Evolutionary conservation across 2,113 vertebrate genomes (phyloP).

Genomic region (Rattus rattus): DNA sequence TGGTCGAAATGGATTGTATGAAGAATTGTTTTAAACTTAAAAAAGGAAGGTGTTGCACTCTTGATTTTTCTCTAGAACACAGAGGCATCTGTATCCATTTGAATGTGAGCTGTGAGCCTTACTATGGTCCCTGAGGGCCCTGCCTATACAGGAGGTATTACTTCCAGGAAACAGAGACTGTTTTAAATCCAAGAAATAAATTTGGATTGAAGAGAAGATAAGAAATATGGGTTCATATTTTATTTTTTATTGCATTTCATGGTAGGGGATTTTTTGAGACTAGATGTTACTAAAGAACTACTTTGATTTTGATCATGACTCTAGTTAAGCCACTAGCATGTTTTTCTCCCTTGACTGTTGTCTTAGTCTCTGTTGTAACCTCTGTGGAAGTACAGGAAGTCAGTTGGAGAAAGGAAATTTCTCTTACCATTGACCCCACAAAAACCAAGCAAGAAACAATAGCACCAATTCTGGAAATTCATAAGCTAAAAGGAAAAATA

Average conservation of each 20-base stretch:
- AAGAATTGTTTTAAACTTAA: background rate
- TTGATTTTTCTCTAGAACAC: background rate
- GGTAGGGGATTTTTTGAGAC: background rate
- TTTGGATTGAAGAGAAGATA: background rate
- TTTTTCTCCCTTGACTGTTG: background rate
- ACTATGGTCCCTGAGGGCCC: background rate
- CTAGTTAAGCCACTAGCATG: background rate
- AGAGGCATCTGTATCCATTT: background rate
- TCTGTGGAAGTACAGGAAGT: too few relatives aligned
- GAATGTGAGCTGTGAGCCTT: background rate
- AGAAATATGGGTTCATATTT: background rate
- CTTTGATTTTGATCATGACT: background rate
- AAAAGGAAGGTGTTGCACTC: background rate
- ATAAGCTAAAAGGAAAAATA: background rate
- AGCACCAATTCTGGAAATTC: background rate
- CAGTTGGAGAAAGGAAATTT: background rate
- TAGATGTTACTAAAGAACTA: background rate
- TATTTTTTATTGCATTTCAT: slow-evolving; percentile 4
- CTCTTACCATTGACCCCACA: background rate
- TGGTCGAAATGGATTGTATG: background rate
- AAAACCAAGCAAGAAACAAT: slow-evolving; percentile 23
- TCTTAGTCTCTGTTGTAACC: background rate
- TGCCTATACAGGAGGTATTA: background rate
- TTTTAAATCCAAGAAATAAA: background rate
- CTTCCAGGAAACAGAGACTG: background rate